Evolutionary conservation across 2,888 invertebrate species (phyloP), one percentile per base, ranked within the genome.

Genomic region (Deilephila porcellus): DNA sequence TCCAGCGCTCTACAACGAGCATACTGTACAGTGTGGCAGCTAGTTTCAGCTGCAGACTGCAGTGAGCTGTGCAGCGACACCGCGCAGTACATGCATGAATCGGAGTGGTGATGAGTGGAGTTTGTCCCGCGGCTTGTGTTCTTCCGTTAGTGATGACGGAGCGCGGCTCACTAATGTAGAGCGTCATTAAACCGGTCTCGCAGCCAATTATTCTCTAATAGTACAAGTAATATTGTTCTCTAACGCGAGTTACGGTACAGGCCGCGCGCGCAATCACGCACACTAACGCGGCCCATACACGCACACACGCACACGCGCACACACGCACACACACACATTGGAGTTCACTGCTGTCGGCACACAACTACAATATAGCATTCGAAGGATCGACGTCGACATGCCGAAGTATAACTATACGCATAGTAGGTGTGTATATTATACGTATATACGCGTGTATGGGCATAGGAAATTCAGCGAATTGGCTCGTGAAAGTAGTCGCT

Each of bases 201-300:
- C 17, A 25, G 25, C 45, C 45, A 45, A 67, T 67, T 67, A 67
- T 67, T 67, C 67, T 29, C 67, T 67, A 67, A 67, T 67, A 67
- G 67, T 67, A 52, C 25, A 52, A 67, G 67, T 52, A 63, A 63
- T 63, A 67, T 52, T 52, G 67, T 67, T 67, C 45, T 67, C 67
- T 67, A 67, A 67, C 25, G 25, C 67, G 5, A 67, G 67, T 67
- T 67, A 67, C 67, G 52, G 67, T 67, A n/a, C 63, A 63, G 7
- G 6, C 37, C 3, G n/a, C 63, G 34, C n/a, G 19, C 34, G 3
- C 52, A 52, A 6, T 25, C 25, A 52, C 52, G 20, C 67, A 67
- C 25, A 67, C 67, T 14, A 17, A 5, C 56, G 19, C 56, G n/a
- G 52, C 25, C 3, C 17, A 3, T 29, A 60, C 25, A 25, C 11